Evolutionary conservation across 2,113 vertebrate genomes (phyloP).

Genomic region (Eurypyga helias): DNA sequence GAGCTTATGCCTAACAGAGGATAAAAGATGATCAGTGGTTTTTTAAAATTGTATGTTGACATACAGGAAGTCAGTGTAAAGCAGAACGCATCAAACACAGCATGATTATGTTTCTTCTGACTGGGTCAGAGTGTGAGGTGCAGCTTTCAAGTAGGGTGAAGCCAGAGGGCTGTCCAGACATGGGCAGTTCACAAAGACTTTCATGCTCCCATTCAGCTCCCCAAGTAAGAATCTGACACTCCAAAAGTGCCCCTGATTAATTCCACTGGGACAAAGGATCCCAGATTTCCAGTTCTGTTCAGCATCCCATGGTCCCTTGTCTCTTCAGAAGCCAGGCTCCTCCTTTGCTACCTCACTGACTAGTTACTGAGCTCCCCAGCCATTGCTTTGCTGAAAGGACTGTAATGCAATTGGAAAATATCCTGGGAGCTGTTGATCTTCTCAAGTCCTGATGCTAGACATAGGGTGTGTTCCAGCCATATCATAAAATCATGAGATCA

Average conservation of each 20-base stretch:
- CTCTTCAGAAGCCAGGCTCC: not conserved
- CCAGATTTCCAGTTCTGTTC: not conserved
- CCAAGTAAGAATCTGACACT: not conserved
- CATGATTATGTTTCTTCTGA: not conserved
- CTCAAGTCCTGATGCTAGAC: not conserved
- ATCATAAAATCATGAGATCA: not conserved
- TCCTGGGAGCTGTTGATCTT: not conserved
- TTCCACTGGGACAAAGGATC: not conserved
- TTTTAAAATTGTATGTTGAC: not conserved
- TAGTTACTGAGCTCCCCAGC: not conserved
- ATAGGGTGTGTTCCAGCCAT: not conserved
- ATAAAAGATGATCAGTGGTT: constrained; percentile 29
- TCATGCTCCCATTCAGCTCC: not conserved
- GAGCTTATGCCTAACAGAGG: constrained; percentile 31
- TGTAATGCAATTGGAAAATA: not conserved
- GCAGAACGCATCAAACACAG: constrained; percentile 24
- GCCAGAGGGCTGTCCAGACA: not conserved
- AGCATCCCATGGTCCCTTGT: not conserved
- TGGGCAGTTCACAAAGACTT: not conserved
- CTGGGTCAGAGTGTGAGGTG: not conserved
- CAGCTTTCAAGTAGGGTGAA: not conserved
- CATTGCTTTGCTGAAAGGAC: not conserved
- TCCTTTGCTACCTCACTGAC: not conserved
- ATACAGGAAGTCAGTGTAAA: constrained; percentile 39
- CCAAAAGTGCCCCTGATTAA: not conserved